Conservation (phyloP, 2,888 invertebrate species). For the Notodromas monacha region DNA sequence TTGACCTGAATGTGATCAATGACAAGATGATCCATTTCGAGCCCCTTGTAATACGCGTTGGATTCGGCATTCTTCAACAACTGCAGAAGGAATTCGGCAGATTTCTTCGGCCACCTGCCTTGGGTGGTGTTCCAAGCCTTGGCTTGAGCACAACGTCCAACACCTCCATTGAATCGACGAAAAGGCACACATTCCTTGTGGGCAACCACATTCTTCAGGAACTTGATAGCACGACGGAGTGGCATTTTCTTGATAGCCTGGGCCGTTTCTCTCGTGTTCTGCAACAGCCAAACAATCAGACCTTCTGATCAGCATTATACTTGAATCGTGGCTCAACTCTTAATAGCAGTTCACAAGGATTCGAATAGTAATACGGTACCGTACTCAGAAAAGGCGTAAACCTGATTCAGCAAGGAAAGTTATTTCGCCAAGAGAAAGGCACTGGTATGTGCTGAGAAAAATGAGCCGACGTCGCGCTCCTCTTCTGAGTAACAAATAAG, state of each 20-base stretch:
- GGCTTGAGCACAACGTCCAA: constrained; percentile 85
- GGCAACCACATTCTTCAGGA: constrained; percentile 71
- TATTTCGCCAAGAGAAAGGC: too few species aligned
- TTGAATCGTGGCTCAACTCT: too few species aligned
- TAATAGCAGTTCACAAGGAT: too few species aligned
- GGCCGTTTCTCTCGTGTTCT: constrained; percentile 95
- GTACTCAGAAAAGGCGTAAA: too few species aligned
- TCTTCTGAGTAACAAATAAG: too few species aligned
- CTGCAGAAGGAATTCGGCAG: constrained; percentile 86
- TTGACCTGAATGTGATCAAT: constrained; percentile 95
- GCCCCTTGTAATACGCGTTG: constrained; percentile 81
- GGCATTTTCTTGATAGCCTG: constrained; percentile 82
- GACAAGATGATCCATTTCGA: constrained; percentile 84
- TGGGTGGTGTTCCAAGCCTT: constrained; percentile 82
- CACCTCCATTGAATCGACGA: constrained; percentile 77
- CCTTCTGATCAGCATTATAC: too few species aligned
- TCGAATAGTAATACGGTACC: too few species aligned
- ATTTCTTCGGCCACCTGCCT: constrained; percentile 96
- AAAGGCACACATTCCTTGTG: constrained; percentile 96
- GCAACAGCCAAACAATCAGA: too few species aligned
- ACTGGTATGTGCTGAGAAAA: too few species aligned
- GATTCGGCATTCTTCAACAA: constrained; percentile 89
- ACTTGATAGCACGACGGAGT: constrained; percentile 66
- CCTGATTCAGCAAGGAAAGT: too few species aligned
- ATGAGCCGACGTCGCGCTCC: too few species aligned